These are phyloP conservation scores for Percopsis omiscomaycus DNA, from an alignment of 2,797 vertebrate species.

Conservation along the genomic window DNA sequence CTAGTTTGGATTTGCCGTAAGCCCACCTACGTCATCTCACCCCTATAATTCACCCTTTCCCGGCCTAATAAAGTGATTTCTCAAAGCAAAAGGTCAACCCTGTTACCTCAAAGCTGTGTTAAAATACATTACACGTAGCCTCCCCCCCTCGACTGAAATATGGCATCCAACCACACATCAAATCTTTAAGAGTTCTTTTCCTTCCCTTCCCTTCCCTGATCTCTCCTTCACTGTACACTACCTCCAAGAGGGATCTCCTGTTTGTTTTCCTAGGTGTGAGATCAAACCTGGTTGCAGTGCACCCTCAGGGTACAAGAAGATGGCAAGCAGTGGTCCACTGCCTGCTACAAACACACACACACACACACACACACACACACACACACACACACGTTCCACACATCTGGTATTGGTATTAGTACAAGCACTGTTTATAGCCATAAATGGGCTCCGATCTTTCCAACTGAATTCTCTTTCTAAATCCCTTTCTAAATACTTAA, in stretches of 20 bases:
- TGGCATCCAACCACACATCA: not conserved
- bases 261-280: constrained; percentile 23
- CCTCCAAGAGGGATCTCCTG: constrained; percentile 5
- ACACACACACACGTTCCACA: constrained; percentile 5
- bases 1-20: not conserved
- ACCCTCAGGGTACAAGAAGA: constrained; percentile 3
- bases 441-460: constrained; percentile 35
- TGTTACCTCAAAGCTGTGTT: not conserved
- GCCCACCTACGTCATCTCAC: not conserved
- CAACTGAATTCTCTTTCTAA: constrained; percentile 5
- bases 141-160: too few species aligned
- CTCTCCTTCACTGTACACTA: not conserved
- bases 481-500: constrained; percentile 1
- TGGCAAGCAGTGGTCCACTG: constrained; percentile 1
- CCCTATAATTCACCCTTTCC: not conserved
- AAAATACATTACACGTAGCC: not conserved
- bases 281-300: constrained; percentile 33
- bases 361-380: constrained; percentile 6
- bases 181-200: not conserved
- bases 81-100: not conserved
- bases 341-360: constrained; percentile 1
- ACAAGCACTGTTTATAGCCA: constrained; percentile 33
- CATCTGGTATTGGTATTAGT: constrained; percentile 44
- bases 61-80: not conserved
- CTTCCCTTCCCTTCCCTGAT: not conserved